Evolutionary conservation across 2,888 invertebrate species (phyloP), one percentile per base, ranked within the genome.

Genomic region (Odontothrips loti): DNA sequence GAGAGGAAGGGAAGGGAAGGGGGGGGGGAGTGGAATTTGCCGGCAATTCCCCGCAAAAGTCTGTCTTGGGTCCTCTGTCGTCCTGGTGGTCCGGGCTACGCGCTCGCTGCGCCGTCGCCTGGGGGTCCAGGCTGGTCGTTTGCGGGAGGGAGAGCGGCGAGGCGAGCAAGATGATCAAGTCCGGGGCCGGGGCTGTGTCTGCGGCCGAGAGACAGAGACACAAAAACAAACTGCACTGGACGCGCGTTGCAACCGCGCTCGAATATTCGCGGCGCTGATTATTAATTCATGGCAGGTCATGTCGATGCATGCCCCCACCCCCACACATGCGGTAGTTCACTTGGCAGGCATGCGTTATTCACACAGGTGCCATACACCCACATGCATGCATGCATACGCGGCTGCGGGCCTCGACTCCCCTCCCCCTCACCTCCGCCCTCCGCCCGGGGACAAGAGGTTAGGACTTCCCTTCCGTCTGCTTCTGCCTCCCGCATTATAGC

Each of bases 11-110:
- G n/a, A n/a, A n/a, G n/a, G n/a, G n/a, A n/a, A n/a, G n/a, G 58
- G 58, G 0, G 58, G 15, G n/a, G 58, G 51, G 51, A 10, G 34
- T 6, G 34, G 58, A 20, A 58, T 58, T 15, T 58, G 58, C 58
- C n/a, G 58, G 58, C 58, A 58, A 58, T 58, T 58, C n/a, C 58
- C 58, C 58, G 20, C 58, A n/a, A 58, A 58, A 58, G 58, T 58
- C 58, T 11, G 58, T 58, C 58, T 17, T 17, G 58, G 58, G 17
- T 58, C 15, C 58, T 58, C 58, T 20, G 2, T 12, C 51, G 1
- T 20, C 58, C 17, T 17, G n/a, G 6, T 2, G 20, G 58, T 58
- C 20, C 58, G 17, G 58, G 17, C 15, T 0, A 58, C 15, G 0
- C 20, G 6, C 11, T 6, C 17, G 58, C 58, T 1, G 20, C 58